Evolutionary conservation across 2,888 invertebrate genomes (phyloP), one percentile per base, ranked within the genome.

Genomic region (Plutella xylostella): DNA sequence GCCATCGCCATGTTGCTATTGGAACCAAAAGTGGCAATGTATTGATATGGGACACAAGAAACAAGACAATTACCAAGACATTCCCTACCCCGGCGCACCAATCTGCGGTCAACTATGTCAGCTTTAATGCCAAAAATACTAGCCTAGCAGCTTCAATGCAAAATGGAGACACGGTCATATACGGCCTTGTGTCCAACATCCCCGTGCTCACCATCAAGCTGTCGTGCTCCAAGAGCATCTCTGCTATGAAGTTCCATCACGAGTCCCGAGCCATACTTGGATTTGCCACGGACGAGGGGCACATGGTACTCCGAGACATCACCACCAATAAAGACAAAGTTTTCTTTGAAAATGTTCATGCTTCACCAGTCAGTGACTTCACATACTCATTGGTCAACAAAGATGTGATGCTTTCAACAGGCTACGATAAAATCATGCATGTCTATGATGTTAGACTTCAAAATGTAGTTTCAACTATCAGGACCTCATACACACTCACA

Each of bases 301-400:
- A 80, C 56, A 64, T 85, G 19, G 60, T 80, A 9, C 57, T 85
- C 6, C 64, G 76, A 52, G 85, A 85, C 49, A 66, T 84, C 22
- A 70, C 71, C 12, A 74, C 73, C 2, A 80, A 83, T 49, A 84
- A 78, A 57, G 83, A 85, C 47, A 82, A 73, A 62, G 73, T 64
- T 6, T 70, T 67, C 48, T 78, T 80, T 66, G 77, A 82, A 55
- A 77, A 79, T 55, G 75, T 85, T 5, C 88, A 88, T 55, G 82
- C 83, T 15, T 86, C 87, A 3, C 85, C 86, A 2, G 85, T 88
- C n/a, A 86, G 85, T 51, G 85, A 86, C 52, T 71, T 87, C 46
- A 68, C 77, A 25, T 88, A 82, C 63, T 87, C 87, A 1, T 77
- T 86, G 0, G 70, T 86, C 9, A 86, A 86, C 54, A 70, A 73